phyloP scores from a whole-genome alignment of 2,113 vertebrate genomes.

The Pituophis catenifer region DNA sequence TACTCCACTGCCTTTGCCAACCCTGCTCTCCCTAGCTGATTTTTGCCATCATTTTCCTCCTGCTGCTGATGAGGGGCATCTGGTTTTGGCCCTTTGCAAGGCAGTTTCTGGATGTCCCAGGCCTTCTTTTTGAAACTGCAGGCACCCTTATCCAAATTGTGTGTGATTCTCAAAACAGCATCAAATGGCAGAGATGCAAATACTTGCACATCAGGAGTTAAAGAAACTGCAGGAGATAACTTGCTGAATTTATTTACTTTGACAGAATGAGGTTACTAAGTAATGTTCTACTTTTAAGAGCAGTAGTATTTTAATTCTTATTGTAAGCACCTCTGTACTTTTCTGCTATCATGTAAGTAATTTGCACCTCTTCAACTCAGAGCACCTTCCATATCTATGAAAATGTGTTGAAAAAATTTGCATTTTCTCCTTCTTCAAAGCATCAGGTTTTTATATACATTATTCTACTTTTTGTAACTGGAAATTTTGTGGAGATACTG shows the following conservation, averaged over 20 bases:
- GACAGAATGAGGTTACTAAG: not conserved
- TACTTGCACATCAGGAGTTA: not conserved
- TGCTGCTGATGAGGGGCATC: not conserved
- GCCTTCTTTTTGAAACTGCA: not conserved
- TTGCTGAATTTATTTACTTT: not conserved
- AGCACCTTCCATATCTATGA: not conserved
- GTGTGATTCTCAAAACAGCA: rapidly evolving
- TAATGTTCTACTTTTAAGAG: not conserved
- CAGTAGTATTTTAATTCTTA: not conserved
- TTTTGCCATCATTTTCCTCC: not conserved
- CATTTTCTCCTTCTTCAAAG: not conserved
- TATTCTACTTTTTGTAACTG: not conserved
- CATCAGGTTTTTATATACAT: not conserved
- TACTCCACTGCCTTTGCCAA: not conserved
- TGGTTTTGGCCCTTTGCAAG: not conserved
- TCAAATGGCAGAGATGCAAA: not conserved
- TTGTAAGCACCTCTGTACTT: not conserved
- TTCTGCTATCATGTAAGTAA: not conserved
- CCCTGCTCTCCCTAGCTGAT: not conserved
- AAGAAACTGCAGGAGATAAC: not conserved
- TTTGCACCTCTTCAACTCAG: not conserved
- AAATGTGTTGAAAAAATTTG: not conserved
- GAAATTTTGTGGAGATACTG: not conserved
- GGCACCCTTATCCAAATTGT: not conserved
- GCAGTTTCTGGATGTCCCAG: not conserved